These are phyloP conservation scores for Thyatira batis DNA, from an alignment of 2,888 invertebrate species.

Conservation along the genomic window DNA sequence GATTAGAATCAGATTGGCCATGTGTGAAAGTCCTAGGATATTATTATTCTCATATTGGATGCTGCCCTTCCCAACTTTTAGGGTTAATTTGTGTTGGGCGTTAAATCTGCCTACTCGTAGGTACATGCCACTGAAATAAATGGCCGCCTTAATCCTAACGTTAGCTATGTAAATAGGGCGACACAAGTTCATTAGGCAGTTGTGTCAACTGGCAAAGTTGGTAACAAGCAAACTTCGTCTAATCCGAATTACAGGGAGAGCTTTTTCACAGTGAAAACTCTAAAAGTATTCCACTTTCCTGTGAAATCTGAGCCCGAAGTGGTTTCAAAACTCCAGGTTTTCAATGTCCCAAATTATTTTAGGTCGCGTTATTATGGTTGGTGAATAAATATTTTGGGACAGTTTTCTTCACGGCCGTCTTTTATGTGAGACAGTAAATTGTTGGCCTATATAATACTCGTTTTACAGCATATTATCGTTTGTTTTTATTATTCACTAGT, in stretches of 20 bases:
- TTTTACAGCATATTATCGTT: no score
- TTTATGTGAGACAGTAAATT: no score
- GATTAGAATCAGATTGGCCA: no score
- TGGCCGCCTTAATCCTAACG: background rate
- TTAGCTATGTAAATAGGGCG: slow-evolving; percentile 5
- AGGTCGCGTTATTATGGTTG: no score
- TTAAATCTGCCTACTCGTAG: background rate
- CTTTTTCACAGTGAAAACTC: background rate
- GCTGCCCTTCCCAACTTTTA: background rate
- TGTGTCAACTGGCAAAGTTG: slow-evolving; percentile 22
- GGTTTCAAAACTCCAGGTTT: background rate
- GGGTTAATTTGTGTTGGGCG: background rate
- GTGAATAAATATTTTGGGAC: no score
- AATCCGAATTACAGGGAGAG: slow-evolving; percentile 15
- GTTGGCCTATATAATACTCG: no score
- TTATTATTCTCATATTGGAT: background rate
- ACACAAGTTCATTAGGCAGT: slow-evolving; percentile 9
- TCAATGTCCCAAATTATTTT: background rate
- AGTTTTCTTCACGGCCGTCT: no score
- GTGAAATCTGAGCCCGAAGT: background rate
- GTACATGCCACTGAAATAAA: background rate
- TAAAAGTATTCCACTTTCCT: background rate
- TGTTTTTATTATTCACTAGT: no score
- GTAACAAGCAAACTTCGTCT: slow-evolving; percentile 38
- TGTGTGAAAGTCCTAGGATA: no score